Percentiles rank a stretch among this genome's conserved stretches.
phyloP scores from a whole-genome alignment of 2,888 invertebrate species.

The Andrena chrysosceles region DNA sequence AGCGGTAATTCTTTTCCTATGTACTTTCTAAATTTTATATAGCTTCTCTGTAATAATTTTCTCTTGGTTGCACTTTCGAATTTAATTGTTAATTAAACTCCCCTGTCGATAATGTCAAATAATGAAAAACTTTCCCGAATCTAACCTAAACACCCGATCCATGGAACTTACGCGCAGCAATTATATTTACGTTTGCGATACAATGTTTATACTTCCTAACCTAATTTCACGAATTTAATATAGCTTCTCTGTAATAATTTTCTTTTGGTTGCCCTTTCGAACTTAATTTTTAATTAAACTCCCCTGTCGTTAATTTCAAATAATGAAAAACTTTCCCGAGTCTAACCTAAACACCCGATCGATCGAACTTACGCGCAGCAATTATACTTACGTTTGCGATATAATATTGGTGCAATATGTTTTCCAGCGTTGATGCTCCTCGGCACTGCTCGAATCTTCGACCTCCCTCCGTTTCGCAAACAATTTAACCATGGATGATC shows the following conservation, averaged over 20 bases:
- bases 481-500: constrained; percentile 63
- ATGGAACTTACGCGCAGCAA: neutral
- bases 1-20: constrained; percentile 82
- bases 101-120: too few relatives aligned
- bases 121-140: too few relatives aligned
- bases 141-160: too few relatives aligned
- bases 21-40: neutral
- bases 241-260: neutral
- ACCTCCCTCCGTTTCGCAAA: constrained; percentile 83
- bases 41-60: neutral
- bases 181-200: neutral
- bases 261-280: neutral
- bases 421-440: constrained; percentile 87
- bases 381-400: neutral
- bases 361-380: too few relatives aligned
- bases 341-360: too few relatives aligned
- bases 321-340: too few relatives aligned
- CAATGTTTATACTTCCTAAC: neutral
- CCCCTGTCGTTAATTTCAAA: too few relatives aligned
- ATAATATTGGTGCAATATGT: neutral
- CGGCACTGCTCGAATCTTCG: constrained; percentile 87
- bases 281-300: too few relatives aligned
- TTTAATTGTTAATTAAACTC: too few relatives aligned
- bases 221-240: neutral
- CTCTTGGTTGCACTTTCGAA: neutral